Conservation (phyloP, 2,797 vertebrate genomes). For the Gallinago nigripennis region DNA sequence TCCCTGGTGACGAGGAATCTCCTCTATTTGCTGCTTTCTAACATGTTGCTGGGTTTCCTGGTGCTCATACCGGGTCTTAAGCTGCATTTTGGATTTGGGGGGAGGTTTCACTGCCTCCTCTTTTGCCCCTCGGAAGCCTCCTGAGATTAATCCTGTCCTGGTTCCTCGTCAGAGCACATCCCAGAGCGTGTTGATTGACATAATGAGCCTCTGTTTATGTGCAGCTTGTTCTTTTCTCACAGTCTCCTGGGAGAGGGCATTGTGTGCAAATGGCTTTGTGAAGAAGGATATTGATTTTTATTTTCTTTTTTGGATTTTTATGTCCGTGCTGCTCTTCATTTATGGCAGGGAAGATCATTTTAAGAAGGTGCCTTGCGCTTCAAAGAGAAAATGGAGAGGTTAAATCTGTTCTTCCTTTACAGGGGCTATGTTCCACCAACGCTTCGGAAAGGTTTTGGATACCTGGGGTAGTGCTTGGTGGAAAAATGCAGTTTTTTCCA, state of each 20-base stretch:
- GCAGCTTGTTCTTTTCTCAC: background rate
- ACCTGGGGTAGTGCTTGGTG: rapidly evolving
- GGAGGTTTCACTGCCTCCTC: background rate
- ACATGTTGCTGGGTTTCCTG: rapidly evolving
- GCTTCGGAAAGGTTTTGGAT: background rate
- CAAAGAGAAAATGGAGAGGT: background rate
- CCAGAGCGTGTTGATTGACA: rapidly evolving
- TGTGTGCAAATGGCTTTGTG: background rate
- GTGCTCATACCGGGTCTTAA: background rate
- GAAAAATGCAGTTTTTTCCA: background rate
- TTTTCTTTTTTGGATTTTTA: background rate
- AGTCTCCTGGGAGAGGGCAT: background rate
- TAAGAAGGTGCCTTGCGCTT: background rate
- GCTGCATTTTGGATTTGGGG: background rate
- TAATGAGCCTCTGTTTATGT: background rate
- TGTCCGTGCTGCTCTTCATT: background rate
- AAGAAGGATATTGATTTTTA: background rate
- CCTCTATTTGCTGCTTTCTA: background rate
- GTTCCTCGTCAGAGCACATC: background rate
- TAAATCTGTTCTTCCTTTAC: background rate
- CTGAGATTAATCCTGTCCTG: background rate
- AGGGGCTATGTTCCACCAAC: background rate
- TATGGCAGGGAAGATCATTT: background rate
- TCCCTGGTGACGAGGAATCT: background rate
- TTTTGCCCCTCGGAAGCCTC: background rate